These are phyloP conservation scores for Hycleus cichorii DNA, from an alignment of 1,140 invertebrate genomes.

Conservation along the genomic window DNA sequence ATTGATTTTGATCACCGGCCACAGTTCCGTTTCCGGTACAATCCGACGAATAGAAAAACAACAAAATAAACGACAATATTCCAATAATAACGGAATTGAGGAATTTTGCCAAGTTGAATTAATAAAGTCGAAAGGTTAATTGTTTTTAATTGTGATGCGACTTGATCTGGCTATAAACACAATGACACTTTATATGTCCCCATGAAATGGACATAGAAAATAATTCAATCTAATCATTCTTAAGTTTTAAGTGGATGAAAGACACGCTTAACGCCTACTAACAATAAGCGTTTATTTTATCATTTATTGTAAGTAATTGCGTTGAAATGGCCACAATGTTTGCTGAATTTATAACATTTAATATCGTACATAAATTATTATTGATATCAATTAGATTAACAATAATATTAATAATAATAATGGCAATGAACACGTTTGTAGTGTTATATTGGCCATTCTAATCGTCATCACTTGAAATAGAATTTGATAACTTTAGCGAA, in stretches of 20 bases:
- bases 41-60: not conserved
- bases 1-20: constrained; percentile 18
- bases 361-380: no score
- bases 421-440: no score
- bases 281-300: not conserved
- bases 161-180: constrained; percentile 17
- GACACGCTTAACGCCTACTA: constrained; percentile 23
- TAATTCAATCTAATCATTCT: constrained; percentile 17
- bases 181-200: not conserved
- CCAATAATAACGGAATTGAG: not conserved
- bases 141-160: constrained; percentile 15
- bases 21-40: constrained; percentile 22
- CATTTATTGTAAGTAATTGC: no score
- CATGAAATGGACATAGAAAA: constrained; percentile 7
- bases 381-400: no score
- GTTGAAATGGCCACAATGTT: no score
- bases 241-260: constrained; percentile 17
- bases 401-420: no score
- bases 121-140: constrained; percentile 19
- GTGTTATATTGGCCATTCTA: no score
- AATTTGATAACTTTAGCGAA: no score
- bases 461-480: no score
- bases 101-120: not conserved
- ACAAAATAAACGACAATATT: not conserved
- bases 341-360: no score